Evolutionary conservation across 2,888 invertebrate genomes (phyloP), one percentile per base, ranked within the genome.

Genomic region (Nemotelus nigrinus): DNA sequence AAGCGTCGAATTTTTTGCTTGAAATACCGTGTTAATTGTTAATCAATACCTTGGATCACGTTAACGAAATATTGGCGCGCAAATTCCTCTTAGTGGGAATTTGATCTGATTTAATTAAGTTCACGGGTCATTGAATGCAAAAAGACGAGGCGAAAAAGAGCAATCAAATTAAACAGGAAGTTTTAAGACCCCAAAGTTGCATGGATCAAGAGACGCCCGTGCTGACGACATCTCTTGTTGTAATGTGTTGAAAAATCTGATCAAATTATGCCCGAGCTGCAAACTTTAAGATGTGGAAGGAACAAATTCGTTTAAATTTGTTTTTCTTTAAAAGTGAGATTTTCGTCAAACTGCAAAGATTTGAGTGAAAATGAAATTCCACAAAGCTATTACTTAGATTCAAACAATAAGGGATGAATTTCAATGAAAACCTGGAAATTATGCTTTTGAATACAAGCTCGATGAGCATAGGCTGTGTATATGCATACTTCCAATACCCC

Each of bases 341-440:
- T n/a, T n/a, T n/a, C n/a, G n/a, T n/a, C n/a, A n/a, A n/a, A 77
- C 76, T 77, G 79, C 77, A 79, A 79, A 79, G 78, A 78, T 68
- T 77, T 77, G 77, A 79, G 25, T 25, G 25, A 25, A 25, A 25
- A 25, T 25, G 25, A 25, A 25, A 25, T 25, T 25, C 1, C 25
- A 1, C 25, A 25, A 25, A 25, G 25, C 25, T 1, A 1, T 25
- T 25, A 25, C 25, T 25, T 1, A 25, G 25, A 25, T 25, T 25
- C 25, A 25, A 25, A 25, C 25, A 25, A 25, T 25, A 25, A 25
- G 25, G 25, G 25, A 25, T 25, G 25, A 25, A 25, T 25, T 25
- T 25, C 25, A 25, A 25, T 25, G 25, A 25, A 25, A 1, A 25
- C 25, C 25, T 25, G 25, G 25, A 25, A 25, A 25, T 25, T 25